Evolutionary conservation across 64 coral and sea anemone genomes (phyloP), one percentile per base, ranked within the genome.

Genomic region (Pocillopora damicornis): DNA sequence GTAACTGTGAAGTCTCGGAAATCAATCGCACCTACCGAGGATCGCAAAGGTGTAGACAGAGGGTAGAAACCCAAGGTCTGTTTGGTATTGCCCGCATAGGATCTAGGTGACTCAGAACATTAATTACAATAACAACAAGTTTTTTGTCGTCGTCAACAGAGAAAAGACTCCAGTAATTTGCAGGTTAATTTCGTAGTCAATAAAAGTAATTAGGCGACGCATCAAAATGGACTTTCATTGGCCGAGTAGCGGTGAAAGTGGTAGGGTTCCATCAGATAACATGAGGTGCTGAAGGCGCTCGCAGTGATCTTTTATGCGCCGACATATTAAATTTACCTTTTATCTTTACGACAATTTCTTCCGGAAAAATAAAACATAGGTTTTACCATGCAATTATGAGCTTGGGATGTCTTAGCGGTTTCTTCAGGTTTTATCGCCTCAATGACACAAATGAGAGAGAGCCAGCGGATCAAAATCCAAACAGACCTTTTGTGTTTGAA

Each of bases 311-410:
- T 13, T 13, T 13, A 20, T 58, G 25, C 67, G 81, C 63, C 37
- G 81, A 51, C 65, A 85, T 26, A 85, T 85, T 45, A 83, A 83
- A 83, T 68, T 38, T 45, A 64, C 80, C 36, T 83, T 67, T 83
- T 67, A 45, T 42, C 80, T 51, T 67, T 22, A 63, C 15, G 35
- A 83, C 61, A 15, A 67, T 42, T 81, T 81, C 17, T 35, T 63
- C 60, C 35, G 20, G 36, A 83, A 59, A 59, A 67, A 67, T 67
- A 83, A 83, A 83, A 17, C 61, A 65, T 68, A 63, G 81, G 81
- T 23, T 85, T 73, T 22, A 66, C 63, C 2, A 22, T 51, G 64
- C 36, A 72, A 72, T 72, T 71, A 72, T 51, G 42, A 45, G 37
- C 20, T 85, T 85, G 81, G 81, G 72, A 85, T 72, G 81, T 17